These are phyloP conservation scores for Pteropus rufus DNA, from an alignment of 2,797 vertebrate genomes.

Conservation along the genomic window DNA sequence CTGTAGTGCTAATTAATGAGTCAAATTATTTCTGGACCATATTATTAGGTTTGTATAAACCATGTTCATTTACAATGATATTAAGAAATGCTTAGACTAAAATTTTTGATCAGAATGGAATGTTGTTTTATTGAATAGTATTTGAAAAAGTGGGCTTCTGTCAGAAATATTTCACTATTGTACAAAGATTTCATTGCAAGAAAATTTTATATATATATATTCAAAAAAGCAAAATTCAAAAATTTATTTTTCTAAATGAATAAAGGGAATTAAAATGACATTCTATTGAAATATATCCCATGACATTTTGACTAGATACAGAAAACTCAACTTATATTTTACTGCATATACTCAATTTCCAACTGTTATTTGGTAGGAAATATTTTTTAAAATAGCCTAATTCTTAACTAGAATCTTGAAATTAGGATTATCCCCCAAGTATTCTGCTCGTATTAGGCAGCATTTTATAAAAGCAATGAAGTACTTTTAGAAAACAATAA, in stretches of 20 bases:
- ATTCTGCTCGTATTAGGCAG: background rate
- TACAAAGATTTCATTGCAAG: background rate
- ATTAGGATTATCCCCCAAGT: background rate
- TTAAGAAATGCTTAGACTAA: background rate
- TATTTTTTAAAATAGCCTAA: background rate
- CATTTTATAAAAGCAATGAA: background rate
- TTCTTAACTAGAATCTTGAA: background rate
- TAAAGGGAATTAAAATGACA: background rate
- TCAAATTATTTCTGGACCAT: background rate
- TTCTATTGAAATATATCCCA: background rate
- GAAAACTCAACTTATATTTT: background rate
- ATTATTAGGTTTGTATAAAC: background rate
- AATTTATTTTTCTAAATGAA: background rate
- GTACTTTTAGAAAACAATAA: background rate
- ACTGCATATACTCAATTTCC: background rate
- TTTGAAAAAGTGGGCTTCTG: background rate
- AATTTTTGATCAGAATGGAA: background rate
- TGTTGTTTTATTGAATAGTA: background rate
- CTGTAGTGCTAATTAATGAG: background rate
- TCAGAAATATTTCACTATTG: background rate
- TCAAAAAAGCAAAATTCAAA: background rate
- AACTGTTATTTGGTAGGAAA: background rate
- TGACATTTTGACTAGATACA: background rate
- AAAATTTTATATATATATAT: background rate
- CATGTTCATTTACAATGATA: background rate